A percentile compares a stretch with the other conserved stretches of the same genome.
Evolutionary conservation across 2,888 invertebrate genomes (phyloP).

Genomic region (Deroplatys truncata): DNA sequence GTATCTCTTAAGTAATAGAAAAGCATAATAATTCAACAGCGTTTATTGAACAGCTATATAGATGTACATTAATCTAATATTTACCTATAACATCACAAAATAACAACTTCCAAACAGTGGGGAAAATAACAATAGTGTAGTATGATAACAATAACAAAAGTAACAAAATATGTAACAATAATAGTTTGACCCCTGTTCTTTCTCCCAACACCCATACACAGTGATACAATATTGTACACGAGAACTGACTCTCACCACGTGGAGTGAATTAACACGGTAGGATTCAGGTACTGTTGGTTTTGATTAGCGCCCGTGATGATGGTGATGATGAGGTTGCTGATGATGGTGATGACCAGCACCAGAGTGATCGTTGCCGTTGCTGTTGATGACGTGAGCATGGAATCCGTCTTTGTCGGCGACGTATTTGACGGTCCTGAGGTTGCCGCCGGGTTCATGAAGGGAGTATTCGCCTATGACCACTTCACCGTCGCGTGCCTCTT

Average conservation of each 20-base stretch:
- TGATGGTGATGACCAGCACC: conserved; percentile 7
- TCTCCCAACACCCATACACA: not conserved
- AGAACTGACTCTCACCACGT: not conserved
- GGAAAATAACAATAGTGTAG: not conserved
- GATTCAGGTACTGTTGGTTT: not conserved
- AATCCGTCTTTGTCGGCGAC: conserved; percentile 63
- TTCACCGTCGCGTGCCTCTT: conserved; percentile 44
- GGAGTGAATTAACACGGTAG: not conserved
- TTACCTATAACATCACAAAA: not conserved
- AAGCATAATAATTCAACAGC: not conserved
- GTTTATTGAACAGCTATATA: not conserved
- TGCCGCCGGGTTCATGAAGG: conserved; percentile 42
- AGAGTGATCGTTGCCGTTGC: conserved; percentile 27
- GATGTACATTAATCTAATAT: not conserved
- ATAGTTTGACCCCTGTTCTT: not conserved
- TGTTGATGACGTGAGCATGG: conserved; percentile 62
- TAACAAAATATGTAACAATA: not conserved
- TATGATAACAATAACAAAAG: not conserved
- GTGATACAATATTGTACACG: too few species aligned
- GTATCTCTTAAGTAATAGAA: not conserved
- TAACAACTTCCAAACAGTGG: not conserved
- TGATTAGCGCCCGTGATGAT: not conserved
- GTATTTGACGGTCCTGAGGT: conserved; percentile 54
- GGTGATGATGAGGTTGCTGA: not conserved
- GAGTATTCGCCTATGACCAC: conserved; percentile 41